These are phyloP conservation scores for Chrysemys picta DNA, from an alignment of 2,113 vertebrate species.

Conservation along the genomic window DNA sequence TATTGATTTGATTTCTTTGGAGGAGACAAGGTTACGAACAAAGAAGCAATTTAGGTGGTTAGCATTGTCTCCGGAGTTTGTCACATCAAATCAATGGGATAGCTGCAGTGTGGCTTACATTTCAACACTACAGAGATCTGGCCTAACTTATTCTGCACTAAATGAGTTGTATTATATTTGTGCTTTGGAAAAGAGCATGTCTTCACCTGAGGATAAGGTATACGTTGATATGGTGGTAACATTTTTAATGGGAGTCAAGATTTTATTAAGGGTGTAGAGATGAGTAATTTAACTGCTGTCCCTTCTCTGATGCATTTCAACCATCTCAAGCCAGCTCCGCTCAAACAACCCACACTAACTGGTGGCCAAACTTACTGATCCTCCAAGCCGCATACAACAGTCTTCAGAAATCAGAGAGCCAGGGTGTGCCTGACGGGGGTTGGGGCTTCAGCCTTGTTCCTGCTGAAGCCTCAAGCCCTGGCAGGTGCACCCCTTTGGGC, in stretches of 20 bases:
- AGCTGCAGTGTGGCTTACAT: rapidly evolving
- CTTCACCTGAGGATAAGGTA: background rate
- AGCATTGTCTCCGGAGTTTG: background rate
- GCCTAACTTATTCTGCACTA: background rate
- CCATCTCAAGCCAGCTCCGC: rapidly evolving
- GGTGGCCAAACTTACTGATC: no score
- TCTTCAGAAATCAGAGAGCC: no score
- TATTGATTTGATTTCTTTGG: background rate
- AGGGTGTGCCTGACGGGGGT: no score
- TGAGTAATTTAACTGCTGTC: background rate
- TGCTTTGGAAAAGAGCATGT: background rate
- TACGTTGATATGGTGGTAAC: background rate
- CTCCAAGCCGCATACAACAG: no score
- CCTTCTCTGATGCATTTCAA: background rate
- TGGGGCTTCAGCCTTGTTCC: no score
- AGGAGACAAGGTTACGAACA: background rate
- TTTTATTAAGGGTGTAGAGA: rapidly evolving
- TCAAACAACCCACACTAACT: background rate
- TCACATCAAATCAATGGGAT: background rate
- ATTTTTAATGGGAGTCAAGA: background rate
- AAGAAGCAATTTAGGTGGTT: background rate
- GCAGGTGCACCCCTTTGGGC: no score
- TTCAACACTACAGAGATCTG: background rate
- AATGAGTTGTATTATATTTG: background rate
- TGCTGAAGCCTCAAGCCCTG: no score